Evolutionary conservation across 2,888 invertebrate genomes (phyloP).

Genomic region (Pelosia muscerda): DNA sequence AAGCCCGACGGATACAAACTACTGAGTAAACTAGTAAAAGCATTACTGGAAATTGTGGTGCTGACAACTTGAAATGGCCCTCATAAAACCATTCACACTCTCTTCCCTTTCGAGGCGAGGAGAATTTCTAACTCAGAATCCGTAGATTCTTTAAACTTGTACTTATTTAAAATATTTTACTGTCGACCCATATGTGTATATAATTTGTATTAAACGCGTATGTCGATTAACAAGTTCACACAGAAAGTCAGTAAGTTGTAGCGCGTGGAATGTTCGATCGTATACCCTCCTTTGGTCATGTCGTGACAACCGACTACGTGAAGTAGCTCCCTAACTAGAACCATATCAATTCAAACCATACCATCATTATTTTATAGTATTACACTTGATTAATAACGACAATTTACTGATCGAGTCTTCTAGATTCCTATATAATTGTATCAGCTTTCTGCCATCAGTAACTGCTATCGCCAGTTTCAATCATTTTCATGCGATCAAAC

Average conservation of each 20-base stretch:
- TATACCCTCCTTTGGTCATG: slow-evolving; percentile 53
- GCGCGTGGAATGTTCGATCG: slow-evolving; percentile 54
- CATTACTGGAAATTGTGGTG: slow-evolving; percentile 36
- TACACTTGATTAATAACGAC: slow-evolving; percentile 72
- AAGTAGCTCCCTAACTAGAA: slow-evolving; percentile 37
- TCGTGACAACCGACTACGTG: slow-evolving; percentile 50
- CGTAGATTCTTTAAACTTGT: slow-evolving; percentile 20
- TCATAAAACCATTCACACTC: slow-evolving; percentile 41
- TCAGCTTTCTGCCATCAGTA: slow-evolving; percentile 70
- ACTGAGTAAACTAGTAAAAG: slow-evolving; percentile 39
- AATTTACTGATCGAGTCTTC: slow-evolving; percentile 73
- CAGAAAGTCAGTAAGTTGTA: slow-evolving; percentile 58
- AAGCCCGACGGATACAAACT: slow-evolving; percentile 35
- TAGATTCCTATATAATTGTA: slow-evolving; percentile 77
- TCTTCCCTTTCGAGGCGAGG: slow-evolving; percentile 26
- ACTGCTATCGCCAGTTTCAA: slow-evolving; percentile 61
- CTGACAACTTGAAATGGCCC: slow-evolving; percentile 30
- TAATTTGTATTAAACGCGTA: slow-evolving; percentile 24
- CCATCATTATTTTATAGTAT: slow-evolving; percentile 59
- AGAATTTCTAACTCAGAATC: slow-evolving; percentile 16
- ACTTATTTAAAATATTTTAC: slow-evolving; percentile 17
- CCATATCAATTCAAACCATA: slow-evolving; percentile 31
- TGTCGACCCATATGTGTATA: slow-evolving; percentile 23
- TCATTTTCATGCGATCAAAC: slow-evolving; percentile 55
- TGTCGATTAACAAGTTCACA: slow-evolving; percentile 45